phyloP scores from a whole-genome alignment of 2,888 invertebrate species.

The Diabrotica balteata region DNA sequence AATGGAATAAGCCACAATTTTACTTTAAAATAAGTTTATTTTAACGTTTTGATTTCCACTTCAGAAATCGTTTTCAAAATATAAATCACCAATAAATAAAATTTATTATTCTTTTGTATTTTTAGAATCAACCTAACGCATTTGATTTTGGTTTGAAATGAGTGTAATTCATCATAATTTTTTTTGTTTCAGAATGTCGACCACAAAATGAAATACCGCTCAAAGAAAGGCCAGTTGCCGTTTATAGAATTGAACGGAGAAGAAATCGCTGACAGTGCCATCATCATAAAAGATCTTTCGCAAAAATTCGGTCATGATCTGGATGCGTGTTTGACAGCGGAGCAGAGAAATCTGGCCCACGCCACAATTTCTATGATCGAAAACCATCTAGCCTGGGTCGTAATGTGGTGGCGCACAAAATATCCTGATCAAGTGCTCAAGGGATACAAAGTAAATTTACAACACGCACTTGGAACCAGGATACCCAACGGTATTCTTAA shows the following conservation, averaged over 20 bases:
- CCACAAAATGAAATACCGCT: slow-evolving; percentile 92
- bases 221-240: slow-evolving; percentile 93
- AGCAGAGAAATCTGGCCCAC: slow-evolving; percentile 87
- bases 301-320: slow-evolving; percentile 84
- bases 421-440: slow-evolving; percentile 88
- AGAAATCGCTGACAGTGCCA: slow-evolving; percentile 90
- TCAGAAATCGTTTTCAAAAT: too few relatives aligned
- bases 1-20: too few relatives aligned
- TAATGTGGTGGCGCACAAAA: slow-evolving; percentile 94
- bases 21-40: too few relatives aligned
- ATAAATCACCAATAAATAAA: too few relatives aligned
- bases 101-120: too few relatives aligned
- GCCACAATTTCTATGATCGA: slow-evolving; percentile 95
- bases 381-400: slow-evolving; percentile 91
- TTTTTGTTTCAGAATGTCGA: slow-evolving; percentile 84
- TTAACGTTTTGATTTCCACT: too few relatives aligned
- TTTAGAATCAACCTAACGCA: too few relatives aligned
- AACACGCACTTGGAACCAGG: slow-evolving; percentile 85
- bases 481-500: slow-evolving; percentile 88
- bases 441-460: slow-evolving; percentile 90
- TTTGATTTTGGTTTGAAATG: too few relatives aligned
- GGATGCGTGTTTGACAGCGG: slow-evolving; percentile 81
- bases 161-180: slow-evolving; percentile 13
- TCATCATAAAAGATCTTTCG: slow-evolving; percentile 87
- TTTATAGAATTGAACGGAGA: slow-evolving; percentile 95